A percentile compares a stretch with the other conserved stretches of the same genome.
Evolutionary conservation across 1,140 invertebrate genomes (phyloP).

Genomic region (Druon quercuslanigerum): DNA sequence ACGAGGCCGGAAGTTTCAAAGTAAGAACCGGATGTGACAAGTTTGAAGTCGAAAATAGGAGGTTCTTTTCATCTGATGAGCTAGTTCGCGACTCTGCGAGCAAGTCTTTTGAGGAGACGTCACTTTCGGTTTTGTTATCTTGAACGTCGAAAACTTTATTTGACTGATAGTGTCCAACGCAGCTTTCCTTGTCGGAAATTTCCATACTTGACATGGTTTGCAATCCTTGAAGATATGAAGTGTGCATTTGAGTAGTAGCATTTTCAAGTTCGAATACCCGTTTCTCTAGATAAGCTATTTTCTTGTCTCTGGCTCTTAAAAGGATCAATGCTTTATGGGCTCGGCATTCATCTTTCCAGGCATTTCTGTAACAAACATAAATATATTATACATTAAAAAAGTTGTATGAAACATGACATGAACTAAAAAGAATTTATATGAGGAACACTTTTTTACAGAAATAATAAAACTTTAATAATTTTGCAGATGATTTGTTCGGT

Average conservation of each 20-base stretch:
- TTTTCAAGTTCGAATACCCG: slow-evolving; percentile 43
- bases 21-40: slow-evolving; percentile 22
- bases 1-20: slow-evolving; percentile 29
- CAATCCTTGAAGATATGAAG: slow-evolving; percentile 15
- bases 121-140: neutral
- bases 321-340: slow-evolving; percentile 45
- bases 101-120: neutral
- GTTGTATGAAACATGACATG: neutral
- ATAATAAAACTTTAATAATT: neutral
- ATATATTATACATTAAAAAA: neutral
- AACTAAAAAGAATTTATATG: neutral
- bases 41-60: neutral
- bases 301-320: slow-evolving; percentile 38
- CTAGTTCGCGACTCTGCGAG: slow-evolving; percentile 7
- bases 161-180: neutral
- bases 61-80: neutral
- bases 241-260: slow-evolving; percentile 23
- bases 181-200: slow-evolving; percentile 4
- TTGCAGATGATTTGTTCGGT: neutral
- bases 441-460: neutral
- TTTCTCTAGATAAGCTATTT: slow-evolving; percentile 42
- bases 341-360: slow-evolving; percentile 43
- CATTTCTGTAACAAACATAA: slow-evolving; percentile 43
- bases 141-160: slow-evolving; percentile 2
- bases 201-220: neutral